Evolutionary conservation across 2,797 vertebrate genomes (phyloP).

Genomic region (Falco rusticolus): DNA sequence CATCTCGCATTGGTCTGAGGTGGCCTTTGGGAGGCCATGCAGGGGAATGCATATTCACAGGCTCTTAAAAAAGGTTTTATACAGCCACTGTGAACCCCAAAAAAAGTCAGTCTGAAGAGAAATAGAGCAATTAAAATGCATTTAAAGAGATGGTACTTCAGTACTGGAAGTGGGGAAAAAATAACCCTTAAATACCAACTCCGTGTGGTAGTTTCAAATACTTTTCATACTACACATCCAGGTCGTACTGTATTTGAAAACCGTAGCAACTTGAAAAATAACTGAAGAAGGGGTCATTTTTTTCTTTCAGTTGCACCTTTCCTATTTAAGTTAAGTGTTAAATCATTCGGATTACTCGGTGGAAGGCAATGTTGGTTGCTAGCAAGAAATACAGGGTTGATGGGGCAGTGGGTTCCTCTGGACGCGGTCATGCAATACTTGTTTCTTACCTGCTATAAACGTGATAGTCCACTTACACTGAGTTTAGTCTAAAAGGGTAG

Average conservation of each 20-base stretch:
- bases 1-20: background rate
- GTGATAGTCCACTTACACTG: background rate
- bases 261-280: background rate
- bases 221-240: background rate
- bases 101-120: background rate
- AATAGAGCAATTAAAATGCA: background rate
- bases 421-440: background rate
- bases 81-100: background rate
- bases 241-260: background rate
- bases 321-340: background rate
- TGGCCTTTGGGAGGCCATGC: background rate
- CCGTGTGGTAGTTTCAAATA: background rate
- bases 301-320: background rate
- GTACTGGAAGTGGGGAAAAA: background rate
- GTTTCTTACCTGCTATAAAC: background rate
- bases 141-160: background rate
- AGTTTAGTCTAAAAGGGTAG: background rate
- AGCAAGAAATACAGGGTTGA: background rate
- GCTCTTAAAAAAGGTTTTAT: background rate
- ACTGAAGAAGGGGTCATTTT: background rate
- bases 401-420: background rate
- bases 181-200: background rate
- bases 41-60: background rate
- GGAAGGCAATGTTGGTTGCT: background rate
- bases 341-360: background rate